Evolutionary conservation across 30 jellyfish, hydroid and myxozoan species (phyloP).

Genomic region (Chrysaora quinquecirrha): DNA sequence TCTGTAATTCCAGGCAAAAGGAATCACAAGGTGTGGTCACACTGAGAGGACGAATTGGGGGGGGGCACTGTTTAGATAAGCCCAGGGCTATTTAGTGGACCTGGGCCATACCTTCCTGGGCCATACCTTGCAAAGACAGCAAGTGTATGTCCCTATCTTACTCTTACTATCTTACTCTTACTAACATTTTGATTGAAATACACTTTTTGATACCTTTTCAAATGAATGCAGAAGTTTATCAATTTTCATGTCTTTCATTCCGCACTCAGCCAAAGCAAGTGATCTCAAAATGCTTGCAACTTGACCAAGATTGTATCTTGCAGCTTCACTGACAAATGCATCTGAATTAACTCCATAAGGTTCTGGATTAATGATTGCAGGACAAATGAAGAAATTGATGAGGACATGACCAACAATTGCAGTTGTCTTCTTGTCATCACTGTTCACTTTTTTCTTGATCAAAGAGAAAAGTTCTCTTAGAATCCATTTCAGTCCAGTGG

Average conservation of each 20-base stretch:
- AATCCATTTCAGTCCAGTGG: constrained; percentile 85
- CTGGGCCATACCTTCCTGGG: no score
- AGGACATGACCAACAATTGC: constrained; percentile 88
- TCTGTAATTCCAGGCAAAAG: no score
- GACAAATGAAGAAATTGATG: constrained; percentile 85
- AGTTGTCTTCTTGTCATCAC: constrained; percentile 68
- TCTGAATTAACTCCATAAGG: constrained; percentile 95
- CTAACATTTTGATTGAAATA: no score
- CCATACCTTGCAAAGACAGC: no score
- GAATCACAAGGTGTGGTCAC: no score
- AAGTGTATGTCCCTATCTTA: no score
- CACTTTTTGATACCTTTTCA: constrained; percentile 93
- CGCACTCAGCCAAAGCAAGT: constrained; percentile 90
- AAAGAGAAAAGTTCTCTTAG: constrained; percentile 55
- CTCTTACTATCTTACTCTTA: no score
- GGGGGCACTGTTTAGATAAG: no score
- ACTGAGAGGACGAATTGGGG: no score
- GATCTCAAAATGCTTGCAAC: constrained; percentile 93
- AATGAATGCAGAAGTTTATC: constrained; percentile 64
- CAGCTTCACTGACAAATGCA: constrained; percentile 92
- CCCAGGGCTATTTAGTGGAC: no score
- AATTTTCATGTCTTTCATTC: constrained; percentile 77
- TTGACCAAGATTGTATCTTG: constrained; percentile 85
- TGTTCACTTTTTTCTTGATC: constrained; percentile 39
- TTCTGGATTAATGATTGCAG: constrained; percentile 96